phyloP scores from a whole-genome alignment of 2,113 vertebrate genomes.

The Anoura caudifer region DNA sequence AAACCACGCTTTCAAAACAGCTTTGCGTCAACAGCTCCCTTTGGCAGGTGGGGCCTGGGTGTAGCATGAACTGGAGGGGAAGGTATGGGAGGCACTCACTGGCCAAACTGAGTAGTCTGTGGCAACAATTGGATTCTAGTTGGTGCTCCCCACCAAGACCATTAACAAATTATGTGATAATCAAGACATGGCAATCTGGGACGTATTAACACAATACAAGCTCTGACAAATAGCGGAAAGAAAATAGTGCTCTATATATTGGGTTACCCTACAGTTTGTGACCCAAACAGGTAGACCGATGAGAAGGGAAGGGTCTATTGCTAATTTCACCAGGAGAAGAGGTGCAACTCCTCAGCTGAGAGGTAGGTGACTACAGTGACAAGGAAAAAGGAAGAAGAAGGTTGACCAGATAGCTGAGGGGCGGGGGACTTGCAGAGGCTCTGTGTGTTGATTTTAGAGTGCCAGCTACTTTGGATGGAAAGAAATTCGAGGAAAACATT shows the following conservation, averaged over 20 bases:
- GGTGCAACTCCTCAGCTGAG: neutral
- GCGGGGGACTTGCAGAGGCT: neutral
- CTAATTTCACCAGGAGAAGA: neutral
- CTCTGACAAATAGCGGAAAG: neutral
- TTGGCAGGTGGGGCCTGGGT: too few relatives aligned
- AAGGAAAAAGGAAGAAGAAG: neutral
- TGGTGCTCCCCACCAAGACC: neutral
- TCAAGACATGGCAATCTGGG: neutral
- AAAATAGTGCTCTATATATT: neutral
- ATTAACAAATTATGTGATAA: neutral
- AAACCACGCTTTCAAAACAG: neutral
- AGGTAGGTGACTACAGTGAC: neutral
- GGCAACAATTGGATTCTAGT: neutral
- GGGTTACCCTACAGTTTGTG: neutral
- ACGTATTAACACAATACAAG: neutral
- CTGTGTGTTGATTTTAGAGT: neutral
- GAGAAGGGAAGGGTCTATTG: neutral
- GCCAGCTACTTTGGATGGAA: neutral
- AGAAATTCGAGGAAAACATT: neutral
- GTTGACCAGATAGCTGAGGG: neutral
- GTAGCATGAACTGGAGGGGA: neutral
- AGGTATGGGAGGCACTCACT: neutral
- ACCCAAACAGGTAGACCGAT: neutral
- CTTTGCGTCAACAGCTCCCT: rapidly evolving
- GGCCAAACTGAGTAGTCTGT: neutral